phyloP scores from a whole-genome alignment of 1,140 invertebrate species.

The Drosophila kohkoa region DNA sequence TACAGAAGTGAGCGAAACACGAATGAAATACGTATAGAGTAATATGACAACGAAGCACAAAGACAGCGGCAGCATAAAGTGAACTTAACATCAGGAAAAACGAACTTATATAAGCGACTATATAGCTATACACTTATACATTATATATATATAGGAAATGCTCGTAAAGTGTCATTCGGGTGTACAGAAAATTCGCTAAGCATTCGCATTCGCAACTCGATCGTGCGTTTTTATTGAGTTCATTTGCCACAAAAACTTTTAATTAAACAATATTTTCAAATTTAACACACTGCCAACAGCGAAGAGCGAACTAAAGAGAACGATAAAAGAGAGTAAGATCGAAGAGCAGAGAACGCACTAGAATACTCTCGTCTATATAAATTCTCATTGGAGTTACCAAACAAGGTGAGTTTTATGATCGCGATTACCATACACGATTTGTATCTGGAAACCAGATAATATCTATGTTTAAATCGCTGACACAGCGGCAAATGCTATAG shows the following conservation, averaged over 20 bases:
- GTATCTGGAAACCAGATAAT: constrained; percentile 2
- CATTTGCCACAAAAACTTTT: constrained; percentile 45
- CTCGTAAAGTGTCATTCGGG: constrained; percentile 1
- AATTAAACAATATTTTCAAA: not conserved
- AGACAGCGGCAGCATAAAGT: constrained; percentile 7
- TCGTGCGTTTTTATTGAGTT: constrained; percentile 46
- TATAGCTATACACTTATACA: not conserved
- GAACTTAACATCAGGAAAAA: constrained; percentile 9
- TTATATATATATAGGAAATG: not conserved
- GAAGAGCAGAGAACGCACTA: not conserved
- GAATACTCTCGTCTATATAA: constrained; percentile 4
- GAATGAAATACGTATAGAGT: not conserved
- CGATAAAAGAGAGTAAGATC: not conserved
- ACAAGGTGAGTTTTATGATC: constrained; percentile 11
- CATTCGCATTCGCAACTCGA: not conserved
- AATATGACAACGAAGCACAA: constrained; percentile 24
- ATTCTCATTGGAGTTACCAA: constrained; percentile 3
- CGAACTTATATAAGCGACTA: constrained; percentile 17
- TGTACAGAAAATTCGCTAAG: constrained; percentile 12
- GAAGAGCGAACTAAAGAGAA: constrained; percentile 6
- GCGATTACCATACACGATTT: constrained; percentile 14
- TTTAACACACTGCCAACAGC: not conserved
- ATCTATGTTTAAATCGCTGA: constrained; percentile 3
- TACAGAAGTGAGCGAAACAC: constrained; percentile 16
- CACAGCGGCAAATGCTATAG: not conserved